phyloP scores from a whole-genome alignment of 1,140 invertebrate genomes.

The Bradynema listronoti region DNA sequence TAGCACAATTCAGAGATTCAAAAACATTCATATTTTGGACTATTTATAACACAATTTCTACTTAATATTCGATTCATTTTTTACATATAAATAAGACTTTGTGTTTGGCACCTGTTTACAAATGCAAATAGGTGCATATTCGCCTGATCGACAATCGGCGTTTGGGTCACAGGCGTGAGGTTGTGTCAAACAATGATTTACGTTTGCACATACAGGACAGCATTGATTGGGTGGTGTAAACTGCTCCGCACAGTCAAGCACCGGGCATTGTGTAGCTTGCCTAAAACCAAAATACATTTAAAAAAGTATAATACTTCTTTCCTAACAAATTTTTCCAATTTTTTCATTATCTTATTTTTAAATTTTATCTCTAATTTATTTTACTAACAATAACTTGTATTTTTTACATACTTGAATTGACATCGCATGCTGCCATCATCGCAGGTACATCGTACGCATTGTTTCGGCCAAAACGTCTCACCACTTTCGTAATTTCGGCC shows the following conservation, averaged over 20 bases:
- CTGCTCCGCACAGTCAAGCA: constrained; percentile 36
- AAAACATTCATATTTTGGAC: too few species aligned
- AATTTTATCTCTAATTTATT: constrained; percentile 18
- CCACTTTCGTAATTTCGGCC: constrained; percentile 35
- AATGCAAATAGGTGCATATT: constrained; percentile 34
- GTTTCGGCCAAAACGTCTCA: constrained; percentile 42
- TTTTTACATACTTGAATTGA: constrained; percentile 40
- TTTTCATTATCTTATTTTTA: background rate
- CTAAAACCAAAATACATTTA: constrained; percentile 31
- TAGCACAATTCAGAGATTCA: too few species aligned
- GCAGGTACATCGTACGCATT: constrained; percentile 43
- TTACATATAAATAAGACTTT: constrained; percentile 11
- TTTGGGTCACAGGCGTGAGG: constrained; percentile 38
- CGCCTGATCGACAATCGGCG: constrained; percentile 39
- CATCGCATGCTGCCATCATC: constrained; percentile 44
- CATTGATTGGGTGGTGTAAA: constrained; percentile 49
- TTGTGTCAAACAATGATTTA: constrained; percentile 35
- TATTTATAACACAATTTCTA: too few species aligned
- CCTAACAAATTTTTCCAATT: constrained; percentile 2
- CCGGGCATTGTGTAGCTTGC: constrained; percentile 33
- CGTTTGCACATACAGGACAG: constrained; percentile 46
- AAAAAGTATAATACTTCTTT: constrained; percentile 5
- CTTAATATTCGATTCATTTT: background rate
- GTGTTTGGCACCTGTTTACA: constrained; percentile 40
- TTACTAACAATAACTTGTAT: constrained; percentile 14